Conservation (phyloP, 1,140 invertebrate species). For the Eupeodes corollae region DNA sequence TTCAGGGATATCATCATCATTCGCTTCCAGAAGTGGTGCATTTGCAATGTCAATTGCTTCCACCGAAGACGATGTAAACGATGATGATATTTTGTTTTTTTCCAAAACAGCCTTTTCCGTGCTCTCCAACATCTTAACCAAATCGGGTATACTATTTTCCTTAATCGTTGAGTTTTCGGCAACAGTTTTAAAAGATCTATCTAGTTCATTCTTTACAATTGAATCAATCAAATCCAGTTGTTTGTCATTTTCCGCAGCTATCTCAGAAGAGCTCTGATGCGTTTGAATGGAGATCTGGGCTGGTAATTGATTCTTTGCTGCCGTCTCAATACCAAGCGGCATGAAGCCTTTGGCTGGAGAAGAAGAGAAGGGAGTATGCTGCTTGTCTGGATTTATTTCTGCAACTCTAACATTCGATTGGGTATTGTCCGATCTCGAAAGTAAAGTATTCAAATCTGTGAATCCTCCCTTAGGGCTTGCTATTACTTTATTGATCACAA, state of each 20-base stretch:
- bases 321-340: constrained; percentile 25
- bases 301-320: constrained; percentile 31
- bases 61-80: neutral
- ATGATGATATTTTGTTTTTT: neutral
- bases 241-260: constrained; percentile 31
- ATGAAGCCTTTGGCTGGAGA: constrained; percentile 23
- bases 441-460: constrained; percentile 25
- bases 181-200: constrained; percentile 18
- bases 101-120: constrained; percentile 18
- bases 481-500: constrained; percentile 27
- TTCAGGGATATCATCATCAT: constrained; percentile 49
- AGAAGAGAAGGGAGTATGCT: no score
- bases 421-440: constrained; percentile 7
- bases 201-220: constrained; percentile 23
- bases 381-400: neutral
- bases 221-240: constrained; percentile 35
- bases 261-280: constrained; percentile 29
- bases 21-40: constrained; percentile 14
- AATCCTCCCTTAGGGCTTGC: constrained; percentile 29
- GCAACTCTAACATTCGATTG: neutral
- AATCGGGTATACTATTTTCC: constrained; percentile 26
- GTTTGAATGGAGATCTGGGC: constrained; percentile 31
- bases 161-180: constrained; percentile 10
- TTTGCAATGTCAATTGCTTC: constrained; percentile 18
- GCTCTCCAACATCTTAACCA: constrained; percentile 35